Conservation (phyloP, 2,113 vertebrate genomes). For the Paramormyrops kingsleyae region DNA sequence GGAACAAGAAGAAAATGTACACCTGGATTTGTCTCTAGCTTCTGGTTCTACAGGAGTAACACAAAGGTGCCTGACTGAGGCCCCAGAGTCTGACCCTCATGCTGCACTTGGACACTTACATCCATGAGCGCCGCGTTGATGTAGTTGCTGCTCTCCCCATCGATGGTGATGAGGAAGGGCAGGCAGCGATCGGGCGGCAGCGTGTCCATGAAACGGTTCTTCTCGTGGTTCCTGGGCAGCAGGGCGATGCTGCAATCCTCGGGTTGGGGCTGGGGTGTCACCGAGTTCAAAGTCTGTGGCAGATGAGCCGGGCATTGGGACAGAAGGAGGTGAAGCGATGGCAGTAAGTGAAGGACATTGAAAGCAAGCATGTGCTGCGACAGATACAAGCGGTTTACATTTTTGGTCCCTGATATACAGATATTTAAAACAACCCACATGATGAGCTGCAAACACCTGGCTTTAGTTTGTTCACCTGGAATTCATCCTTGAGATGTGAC, state of each 20-base stretch:
- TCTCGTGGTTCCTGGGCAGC: conserved; percentile 97
- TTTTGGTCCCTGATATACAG: not conserved
- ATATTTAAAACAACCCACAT: not conserved
- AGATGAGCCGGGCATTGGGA: not conserved
- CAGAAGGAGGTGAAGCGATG: not conserved
- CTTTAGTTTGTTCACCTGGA: conserved; percentile 71
- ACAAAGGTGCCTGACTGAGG: not conserved
- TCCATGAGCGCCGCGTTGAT: conserved; percentile 99
- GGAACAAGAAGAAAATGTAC: conserved; percentile 25
- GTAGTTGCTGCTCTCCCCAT: conserved; percentile 98
- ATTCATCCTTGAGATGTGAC: conserved; percentile 97
- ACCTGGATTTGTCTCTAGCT: conserved; percentile 76
- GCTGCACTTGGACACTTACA: conserved; percentile 69
- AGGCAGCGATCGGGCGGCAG: conserved; percentile 97
- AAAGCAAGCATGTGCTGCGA: not conserved
- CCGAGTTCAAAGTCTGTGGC: conserved; percentile 92
- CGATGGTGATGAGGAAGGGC: conserved; percentile 98
- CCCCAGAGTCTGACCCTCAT: not conserved
- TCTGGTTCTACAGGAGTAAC: conserved; percentile 40
- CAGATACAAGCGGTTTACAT: not conserved
- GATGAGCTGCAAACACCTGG: not conserved
- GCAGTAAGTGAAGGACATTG: not conserved
- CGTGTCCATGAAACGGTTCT: conserved; percentile 98
- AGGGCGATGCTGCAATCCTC: conserved; percentile 98
- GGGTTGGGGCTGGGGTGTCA: conserved; percentile 92